Evolutionary conservation across 2,113 vertebrate genomes (phyloP).

Genomic region (Mesocricetus auratus): DNA sequence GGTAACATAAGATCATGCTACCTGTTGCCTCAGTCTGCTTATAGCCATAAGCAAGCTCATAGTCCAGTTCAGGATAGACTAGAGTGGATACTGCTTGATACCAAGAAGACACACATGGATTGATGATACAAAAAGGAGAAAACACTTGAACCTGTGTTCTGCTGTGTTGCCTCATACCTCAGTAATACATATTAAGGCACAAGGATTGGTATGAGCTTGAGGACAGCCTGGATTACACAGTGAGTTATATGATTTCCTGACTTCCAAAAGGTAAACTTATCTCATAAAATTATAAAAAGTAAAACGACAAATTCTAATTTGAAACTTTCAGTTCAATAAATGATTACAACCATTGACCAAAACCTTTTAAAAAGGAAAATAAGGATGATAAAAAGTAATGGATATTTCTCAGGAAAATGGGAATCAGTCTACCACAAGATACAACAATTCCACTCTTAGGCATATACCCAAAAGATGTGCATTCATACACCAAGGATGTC

Average conservation of each 20-base stretch:
- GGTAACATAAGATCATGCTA: not conserved
- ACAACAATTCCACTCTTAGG: too few relatives aligned
- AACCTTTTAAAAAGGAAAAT: not conserved
- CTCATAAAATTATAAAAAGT: not conserved
- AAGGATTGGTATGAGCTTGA: not conserved
- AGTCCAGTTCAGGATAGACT: not conserved
- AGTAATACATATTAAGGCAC: not conserved
- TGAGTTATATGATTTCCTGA: too few relatives aligned
- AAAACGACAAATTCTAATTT: not conserved
- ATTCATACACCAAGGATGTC: too few relatives aligned
- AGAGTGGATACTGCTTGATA: not conserved
- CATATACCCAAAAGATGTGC: too few relatives aligned
- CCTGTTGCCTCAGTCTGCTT: not conserved
- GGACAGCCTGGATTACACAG: not conserved
- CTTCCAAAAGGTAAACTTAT: too few relatives aligned
- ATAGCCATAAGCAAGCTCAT: not conserved
- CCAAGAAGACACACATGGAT: not conserved
- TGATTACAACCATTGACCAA: not conserved
- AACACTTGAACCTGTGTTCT: not conserved
- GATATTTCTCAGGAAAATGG: too few relatives aligned
- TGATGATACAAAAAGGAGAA: not conserved
- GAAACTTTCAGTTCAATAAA: not conserved
- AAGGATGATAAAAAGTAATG: not conserved
- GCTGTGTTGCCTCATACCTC: not conserved
- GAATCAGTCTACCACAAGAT: too few relatives aligned